Evolutionary conservation across 2,888 invertebrate genomes (phyloP).

Genomic region (Notodonta dromedarius): DNA sequence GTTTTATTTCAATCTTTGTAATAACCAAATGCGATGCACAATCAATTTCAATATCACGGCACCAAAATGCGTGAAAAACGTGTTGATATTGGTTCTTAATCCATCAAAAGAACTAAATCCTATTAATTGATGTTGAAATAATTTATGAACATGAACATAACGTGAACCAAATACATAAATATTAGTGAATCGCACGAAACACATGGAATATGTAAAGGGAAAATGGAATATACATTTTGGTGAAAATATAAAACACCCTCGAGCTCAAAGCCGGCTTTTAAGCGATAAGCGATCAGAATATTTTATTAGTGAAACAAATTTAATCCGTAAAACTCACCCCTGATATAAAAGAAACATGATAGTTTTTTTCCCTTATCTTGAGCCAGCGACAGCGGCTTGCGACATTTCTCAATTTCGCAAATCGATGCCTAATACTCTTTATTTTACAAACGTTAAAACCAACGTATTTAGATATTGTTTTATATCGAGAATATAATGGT

Average conservation of each 20-base stretch:
- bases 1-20: too few relatives aligned
- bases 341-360: too few relatives aligned
- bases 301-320: background rate
- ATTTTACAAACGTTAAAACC: too few relatives aligned
- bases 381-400: too few relatives aligned
- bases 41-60: background rate
- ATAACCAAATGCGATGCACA: background rate
- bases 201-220: constrained; percentile 41
- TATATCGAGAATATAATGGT: too few relatives aligned
- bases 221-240: constrained; percentile 52
- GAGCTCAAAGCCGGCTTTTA: constrained; percentile 36
- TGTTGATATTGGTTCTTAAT: constrained; percentile 17
- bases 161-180: constrained; percentile 32
- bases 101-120: constrained; percentile 22
- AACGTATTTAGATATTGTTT: too few relatives aligned
- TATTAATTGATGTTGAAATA: constrained; percentile 33
- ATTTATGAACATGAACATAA: constrained; percentile 33
- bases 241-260: constrained; percentile 58
- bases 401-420: too few relatives aligned
- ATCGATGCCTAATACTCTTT: too few relatives aligned
- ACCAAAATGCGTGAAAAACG: background rate
- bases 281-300: constrained; percentile 17
- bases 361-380: too few relatives aligned
- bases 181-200: constrained; percentile 48
- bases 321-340: too few relatives aligned